phyloP scores from a whole-genome alignment of 2,888 invertebrate species.

The Cosmia pyralina region DNA sequence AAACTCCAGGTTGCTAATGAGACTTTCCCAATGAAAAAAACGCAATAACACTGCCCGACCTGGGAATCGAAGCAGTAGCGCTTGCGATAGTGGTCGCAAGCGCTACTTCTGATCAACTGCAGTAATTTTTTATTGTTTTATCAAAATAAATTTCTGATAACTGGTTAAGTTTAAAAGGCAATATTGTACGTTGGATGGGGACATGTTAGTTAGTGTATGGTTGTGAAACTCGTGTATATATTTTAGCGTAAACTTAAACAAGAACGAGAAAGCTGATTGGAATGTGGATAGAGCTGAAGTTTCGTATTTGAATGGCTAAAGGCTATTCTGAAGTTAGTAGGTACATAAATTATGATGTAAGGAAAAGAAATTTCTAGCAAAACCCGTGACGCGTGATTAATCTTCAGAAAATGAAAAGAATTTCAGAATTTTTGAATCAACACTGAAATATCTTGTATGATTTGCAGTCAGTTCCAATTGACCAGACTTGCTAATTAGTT shows the following conservation, averaged over 20 bases:
- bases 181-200: background rate
- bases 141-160: background rate
- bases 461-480: conserved; percentile 40
- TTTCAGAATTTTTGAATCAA: background rate
- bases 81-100: too few relatives aligned
- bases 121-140: too few relatives aligned
- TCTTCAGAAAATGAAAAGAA: too few relatives aligned
- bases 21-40: background rate
- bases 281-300: background rate
- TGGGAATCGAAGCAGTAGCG: too few relatives aligned
- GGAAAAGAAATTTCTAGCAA: too few relatives aligned
- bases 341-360: too few relatives aligned
- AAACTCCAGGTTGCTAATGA: background rate
- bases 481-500: conserved; percentile 37
- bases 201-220: background rate
- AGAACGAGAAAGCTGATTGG: background rate
- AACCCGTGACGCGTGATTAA: too few relatives aligned
- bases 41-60: too few relatives aligned
- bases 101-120: too few relatives aligned
- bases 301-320: background rate
- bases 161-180: too few relatives aligned
- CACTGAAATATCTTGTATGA: conserved; percentile 18
- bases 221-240: background rate
- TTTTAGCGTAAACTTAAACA: conserved; percentile 1
- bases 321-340: background rate